Base-by-base conservation (phyloP, 2,888 invertebrate genomes). In the Lepidochrysops patricia region DNA sequence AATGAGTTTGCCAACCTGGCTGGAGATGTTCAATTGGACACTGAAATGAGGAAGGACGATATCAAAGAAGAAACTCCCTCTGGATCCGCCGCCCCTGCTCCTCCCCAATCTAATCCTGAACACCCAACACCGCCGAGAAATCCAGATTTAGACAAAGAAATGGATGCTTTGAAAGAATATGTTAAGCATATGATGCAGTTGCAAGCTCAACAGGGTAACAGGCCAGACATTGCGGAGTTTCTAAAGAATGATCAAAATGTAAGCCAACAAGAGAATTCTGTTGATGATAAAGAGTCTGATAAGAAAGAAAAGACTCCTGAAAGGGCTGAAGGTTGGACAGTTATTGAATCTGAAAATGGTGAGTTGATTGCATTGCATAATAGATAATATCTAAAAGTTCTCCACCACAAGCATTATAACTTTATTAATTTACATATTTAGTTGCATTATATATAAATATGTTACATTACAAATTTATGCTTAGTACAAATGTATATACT, bases 1-100 rank as follows among this genome's bases (percentile, higher is more conserved):
- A 90, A 90, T 63, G 90, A 91, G 67, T 91, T 90, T 74, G 83
- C 89, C 6, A 88, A 90, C 67, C 74, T 90, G 0, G 86, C 90
- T 0, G 89, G 86, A 1, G 86, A 89, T 63, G 69, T 81, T 9
- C 77, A 77, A 62, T 63, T 70, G 57, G 68, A 73, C 69, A 71
- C 49, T 49, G 71, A 57, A 62, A 61, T 64, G 57, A 60, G 64
- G 7, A 57, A 61, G 59, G 60, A 68, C 61, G 32, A 66, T 58
- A 68, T 29, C 57, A 72, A 49, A 23, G 63, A 52, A 32, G 57
- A 58, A 61, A 60, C 58, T 29, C 49, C 50, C 5, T 12, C 48
- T 4, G 26, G n/a, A 50, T 25, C 26, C 3, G 26, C 27, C 15
- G 5, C 69, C 25, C 63, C 70, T 62, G 60, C 57, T 37, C 62